phyloP scores from a whole-genome alignment of 1,140 invertebrate species.

The Dysdera silvatica region DNA sequence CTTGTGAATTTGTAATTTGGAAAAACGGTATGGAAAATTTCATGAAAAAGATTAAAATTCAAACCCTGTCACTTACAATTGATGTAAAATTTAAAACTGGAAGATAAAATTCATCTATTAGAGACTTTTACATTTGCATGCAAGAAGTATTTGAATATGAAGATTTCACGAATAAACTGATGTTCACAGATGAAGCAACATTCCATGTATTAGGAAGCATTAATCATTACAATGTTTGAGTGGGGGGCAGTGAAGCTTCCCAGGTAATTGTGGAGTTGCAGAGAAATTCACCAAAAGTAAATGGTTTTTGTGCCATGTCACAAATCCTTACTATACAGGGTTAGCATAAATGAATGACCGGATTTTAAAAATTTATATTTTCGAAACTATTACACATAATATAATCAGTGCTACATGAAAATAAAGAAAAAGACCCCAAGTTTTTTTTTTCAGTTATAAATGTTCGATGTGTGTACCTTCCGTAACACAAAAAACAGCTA shows the following conservation, averaged over 20 bases:
- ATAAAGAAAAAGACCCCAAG: too few species aligned
- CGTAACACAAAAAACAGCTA: too few species aligned
- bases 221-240: neutral
- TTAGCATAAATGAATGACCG: too few species aligned
- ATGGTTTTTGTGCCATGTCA: neutral
- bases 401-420: too few species aligned
- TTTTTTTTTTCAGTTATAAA: too few species aligned
- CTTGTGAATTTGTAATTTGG: neutral
- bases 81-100: neutral
- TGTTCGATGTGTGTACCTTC: too few species aligned
- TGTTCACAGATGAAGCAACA: neutral
- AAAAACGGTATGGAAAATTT: neutral
- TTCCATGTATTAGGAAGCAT: neutral
- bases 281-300: neutral
- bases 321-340: too few species aligned
- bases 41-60: neutral
- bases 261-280: neutral
- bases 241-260: neutral
- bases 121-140: neutral
- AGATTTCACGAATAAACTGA: neutral
- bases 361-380: too few species aligned
- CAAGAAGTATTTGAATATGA: neutral
- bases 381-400: too few species aligned
- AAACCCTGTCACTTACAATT: neutral
- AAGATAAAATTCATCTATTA: neutral